phyloP scores from a whole-genome alignment of 1,140 invertebrate genomes.

The Cotesia chilonis region DNA sequence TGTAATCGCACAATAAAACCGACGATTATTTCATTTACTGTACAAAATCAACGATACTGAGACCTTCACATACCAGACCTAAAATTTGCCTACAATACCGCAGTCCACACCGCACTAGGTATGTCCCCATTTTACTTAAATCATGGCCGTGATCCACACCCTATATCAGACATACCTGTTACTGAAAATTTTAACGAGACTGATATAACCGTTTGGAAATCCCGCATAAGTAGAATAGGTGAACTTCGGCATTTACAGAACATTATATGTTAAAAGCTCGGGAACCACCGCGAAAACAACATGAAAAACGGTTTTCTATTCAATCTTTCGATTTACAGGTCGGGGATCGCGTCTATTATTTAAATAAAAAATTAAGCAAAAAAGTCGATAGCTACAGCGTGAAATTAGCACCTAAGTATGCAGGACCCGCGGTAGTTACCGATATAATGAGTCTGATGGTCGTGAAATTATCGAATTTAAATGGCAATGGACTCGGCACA shows the following conservation, averaged over 20 bases:
- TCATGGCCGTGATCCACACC: neutral
- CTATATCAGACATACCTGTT: too few relatives aligned
- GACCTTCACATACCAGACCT: constrained; percentile 42
- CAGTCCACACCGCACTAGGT: neutral
- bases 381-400: neutral
- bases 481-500: neutral
- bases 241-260: too few relatives aligned
- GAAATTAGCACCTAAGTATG: neutral
- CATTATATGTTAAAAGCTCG: too few relatives aligned
- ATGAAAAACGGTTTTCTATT: too few relatives aligned
- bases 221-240: too few relatives aligned
- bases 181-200: neutral
- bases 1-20: constrained; percentile 18
- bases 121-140: neutral
- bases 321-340: too few relatives aligned
- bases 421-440: neutral
- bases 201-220: too few relatives aligned
- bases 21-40: constrained; percentile 42
- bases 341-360: too few relatives aligned
- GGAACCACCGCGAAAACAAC: too few relatives aligned
- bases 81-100: neutral
- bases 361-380: neutral
- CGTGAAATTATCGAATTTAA: neutral
- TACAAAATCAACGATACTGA: constrained; percentile 49
- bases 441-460: neutral